Percentiles rank a stretch among this genome's conserved stretches.
These are phyloP conservation scores for Calliphora vomitoria DNA, from an alignment of 2,888 invertebrate genomes.

Conservation along the genomic window DNA sequence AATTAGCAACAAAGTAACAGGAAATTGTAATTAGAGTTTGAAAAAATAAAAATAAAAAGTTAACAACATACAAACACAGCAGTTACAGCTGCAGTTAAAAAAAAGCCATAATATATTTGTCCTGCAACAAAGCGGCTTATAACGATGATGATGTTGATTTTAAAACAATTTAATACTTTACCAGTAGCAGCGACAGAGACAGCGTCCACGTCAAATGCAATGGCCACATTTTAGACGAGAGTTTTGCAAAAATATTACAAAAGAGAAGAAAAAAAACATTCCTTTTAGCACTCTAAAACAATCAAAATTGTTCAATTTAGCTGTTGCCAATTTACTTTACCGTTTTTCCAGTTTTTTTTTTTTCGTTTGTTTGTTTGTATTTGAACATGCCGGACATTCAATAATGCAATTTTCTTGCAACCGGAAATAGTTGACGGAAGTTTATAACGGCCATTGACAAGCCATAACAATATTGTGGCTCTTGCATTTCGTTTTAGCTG, in stretches of 20 bases:
- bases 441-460: conserved; percentile 73
- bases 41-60: conserved; percentile 25
- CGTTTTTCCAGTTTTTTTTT: not conserved
- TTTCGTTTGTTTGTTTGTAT: not conserved
- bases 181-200: not conserved
- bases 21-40: conserved; percentile 66
- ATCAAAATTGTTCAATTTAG: conserved; percentile 35
- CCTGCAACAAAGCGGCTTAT: not conserved
- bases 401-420: conserved; percentile 76
- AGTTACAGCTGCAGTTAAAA: not conserved
- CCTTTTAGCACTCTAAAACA: conserved; percentile 22
- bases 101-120: too few relatives aligned
- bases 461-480: conserved; percentile 67
- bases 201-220: not conserved
- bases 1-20: conserved; percentile 40
- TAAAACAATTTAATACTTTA: conserved; percentile 22
- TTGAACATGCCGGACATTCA: conserved; percentile 61
- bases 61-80: not conserved
- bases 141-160: not conserved
- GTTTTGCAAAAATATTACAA: too few relatives aligned
- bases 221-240: not conserved
- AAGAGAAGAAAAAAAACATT: not conserved
- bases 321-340: conserved; percentile 27
- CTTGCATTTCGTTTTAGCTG: conserved; percentile 11
- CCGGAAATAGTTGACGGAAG: conserved; percentile 77